Percentiles rank a stretch among this genome's conserved stretches.
Conservation (phyloP, 1,140 invertebrate species). For the Diabrotica virgifera region DNA sequence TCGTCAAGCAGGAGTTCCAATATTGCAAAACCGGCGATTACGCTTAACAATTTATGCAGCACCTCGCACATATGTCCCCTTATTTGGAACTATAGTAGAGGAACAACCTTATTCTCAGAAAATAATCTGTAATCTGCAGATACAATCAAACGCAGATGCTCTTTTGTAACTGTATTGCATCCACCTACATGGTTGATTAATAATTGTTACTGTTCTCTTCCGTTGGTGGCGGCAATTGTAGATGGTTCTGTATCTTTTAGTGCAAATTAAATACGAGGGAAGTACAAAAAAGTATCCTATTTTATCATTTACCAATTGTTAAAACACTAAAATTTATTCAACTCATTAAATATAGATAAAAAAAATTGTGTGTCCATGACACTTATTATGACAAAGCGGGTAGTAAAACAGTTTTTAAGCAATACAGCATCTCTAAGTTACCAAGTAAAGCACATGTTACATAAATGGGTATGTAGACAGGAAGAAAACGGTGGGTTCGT, state of each 20-base stretch:
- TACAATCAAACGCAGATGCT: neutral
- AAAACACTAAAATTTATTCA: too few species aligned
- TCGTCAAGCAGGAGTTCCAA: neutral
- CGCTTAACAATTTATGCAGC: neutral
- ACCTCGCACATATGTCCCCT: neutral
- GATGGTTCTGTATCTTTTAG: conserved; percentile 1
- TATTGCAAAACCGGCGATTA: neutral
- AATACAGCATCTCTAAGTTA: too few species aligned
- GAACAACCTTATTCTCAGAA: neutral
- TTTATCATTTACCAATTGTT: too few species aligned
- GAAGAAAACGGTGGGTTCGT: too few species aligned
- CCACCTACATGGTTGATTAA: neutral
- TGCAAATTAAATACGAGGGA: neutral
- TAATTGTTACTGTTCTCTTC: neutral
- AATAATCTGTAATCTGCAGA: neutral
- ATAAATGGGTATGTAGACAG: too few species aligned
- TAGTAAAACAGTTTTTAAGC: too few species aligned
- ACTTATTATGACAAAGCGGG: too few species aligned
- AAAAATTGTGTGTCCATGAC: too few species aligned
- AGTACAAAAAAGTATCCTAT: neutral
- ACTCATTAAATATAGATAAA: too few species aligned
- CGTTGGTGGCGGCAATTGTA: neutral
- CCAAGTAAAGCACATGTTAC: too few species aligned
- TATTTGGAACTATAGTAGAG: neutral
- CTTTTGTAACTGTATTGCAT: neutral